phyloP scores from a whole-genome alignment of 2,797 vertebrate species.

The Gallinago nigripennis region DNA sequence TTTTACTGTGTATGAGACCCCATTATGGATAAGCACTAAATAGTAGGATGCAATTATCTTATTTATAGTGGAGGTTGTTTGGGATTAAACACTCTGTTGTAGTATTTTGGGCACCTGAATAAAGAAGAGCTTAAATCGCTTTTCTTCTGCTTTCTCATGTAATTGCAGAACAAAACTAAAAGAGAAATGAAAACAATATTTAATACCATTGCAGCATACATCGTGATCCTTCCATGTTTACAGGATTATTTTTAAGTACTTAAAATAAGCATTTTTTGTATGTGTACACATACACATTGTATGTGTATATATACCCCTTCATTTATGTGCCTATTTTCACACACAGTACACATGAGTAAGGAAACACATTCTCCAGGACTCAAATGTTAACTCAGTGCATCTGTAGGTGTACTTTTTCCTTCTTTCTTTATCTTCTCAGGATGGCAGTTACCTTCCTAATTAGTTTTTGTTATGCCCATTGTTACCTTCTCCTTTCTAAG shows the following conservation, averaged over 20 bases:
- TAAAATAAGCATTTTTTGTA: neutral
- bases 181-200: neutral
- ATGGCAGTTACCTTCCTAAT: accelerated
- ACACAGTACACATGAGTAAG: neutral
- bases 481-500: neutral
- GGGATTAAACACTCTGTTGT: neutral
- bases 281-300: neutral
- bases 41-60: neutral
- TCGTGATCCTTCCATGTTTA: neutral
- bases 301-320: neutral
- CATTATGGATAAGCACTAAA: neutral
- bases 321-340: neutral
- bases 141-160: neutral
- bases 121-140: neutral
- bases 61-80: neutral
- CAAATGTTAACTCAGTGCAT: neutral
- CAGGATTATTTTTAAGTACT: neutral
- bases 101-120: neutral
- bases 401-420: neutral
- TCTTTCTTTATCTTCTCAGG: neutral
- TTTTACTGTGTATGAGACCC: neutral
- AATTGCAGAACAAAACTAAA: neutral
- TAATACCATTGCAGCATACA: neutral
- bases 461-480: neutral
- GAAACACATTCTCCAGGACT: neutral